A percentile compares a stretch with the other conserved stretches of the same genome.
Conservation (phyloP, 2,888 invertebrate genomes). For the Parasteatoda lunata region DNA sequence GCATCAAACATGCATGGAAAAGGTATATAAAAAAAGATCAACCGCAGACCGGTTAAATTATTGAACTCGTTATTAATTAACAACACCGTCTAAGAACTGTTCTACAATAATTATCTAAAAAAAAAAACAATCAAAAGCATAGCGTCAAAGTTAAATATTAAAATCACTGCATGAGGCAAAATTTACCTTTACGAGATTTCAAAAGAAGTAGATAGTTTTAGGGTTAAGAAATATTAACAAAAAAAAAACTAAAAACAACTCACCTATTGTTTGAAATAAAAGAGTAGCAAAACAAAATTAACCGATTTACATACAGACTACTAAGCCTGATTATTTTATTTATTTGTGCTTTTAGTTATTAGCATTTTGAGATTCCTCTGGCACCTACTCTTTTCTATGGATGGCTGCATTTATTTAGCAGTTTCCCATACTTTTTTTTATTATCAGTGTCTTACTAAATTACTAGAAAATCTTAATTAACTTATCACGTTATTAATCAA, state of each 20-base stretch:
- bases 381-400: not conserved
- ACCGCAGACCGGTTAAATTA: not conserved
- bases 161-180: constrained; percentile 48
- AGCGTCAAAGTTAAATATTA: constrained; percentile 59
- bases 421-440: not conserved
- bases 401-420: not conserved
- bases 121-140: not conserved
- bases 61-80: not conserved
- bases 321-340: constrained; percentile 61
- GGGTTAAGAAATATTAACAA: not conserved
- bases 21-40: not conserved
- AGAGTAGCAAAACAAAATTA: constrained; percentile 53
- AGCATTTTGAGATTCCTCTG: constrained; percentile 39
- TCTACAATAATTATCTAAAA: not conserved
- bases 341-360: constrained; percentile 61
- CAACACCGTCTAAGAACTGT: not conserved
- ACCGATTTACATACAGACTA: constrained; percentile 60
- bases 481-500: constrained; percentile 67
- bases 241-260: constrained; percentile 9
- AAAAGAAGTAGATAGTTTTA: not conserved
- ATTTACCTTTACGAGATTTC: constrained; percentile 31
- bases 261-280: constrained; percentile 45
- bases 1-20: not conserved
- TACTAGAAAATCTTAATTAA: constrained; percentile 67
- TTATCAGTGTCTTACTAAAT: constrained; percentile 24